phyloP scores from a whole-genome alignment of 1,140 invertebrate species.

The Melitaea cinxia region DNA sequence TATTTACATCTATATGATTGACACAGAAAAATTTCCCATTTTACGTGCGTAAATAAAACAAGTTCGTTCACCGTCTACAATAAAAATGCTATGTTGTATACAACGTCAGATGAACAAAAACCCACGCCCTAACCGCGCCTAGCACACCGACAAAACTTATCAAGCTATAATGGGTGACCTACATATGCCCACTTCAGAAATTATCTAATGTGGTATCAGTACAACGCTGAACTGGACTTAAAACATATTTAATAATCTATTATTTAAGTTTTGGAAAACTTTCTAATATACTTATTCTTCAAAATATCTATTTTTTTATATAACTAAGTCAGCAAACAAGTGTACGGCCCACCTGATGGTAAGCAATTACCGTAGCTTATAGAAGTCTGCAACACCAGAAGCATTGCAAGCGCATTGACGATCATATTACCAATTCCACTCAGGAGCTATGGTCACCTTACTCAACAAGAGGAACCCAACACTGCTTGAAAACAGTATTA shows the following conservation, averaged over 20 bases:
- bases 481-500: too few relatives aligned
- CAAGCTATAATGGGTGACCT: constrained; percentile 51
- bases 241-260: constrained; percentile 3
- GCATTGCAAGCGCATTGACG: too few relatives aligned
- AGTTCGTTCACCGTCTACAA: neutral
- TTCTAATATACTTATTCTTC: neutral
- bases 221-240: constrained; percentile 10
- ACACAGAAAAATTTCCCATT: too few relatives aligned
- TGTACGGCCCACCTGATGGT: too few relatives aligned
- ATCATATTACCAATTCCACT: too few relatives aligned
- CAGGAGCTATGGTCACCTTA: too few relatives aligned
- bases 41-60: too few relatives aligned
- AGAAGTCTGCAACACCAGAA: too few relatives aligned
- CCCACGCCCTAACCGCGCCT: constrained; percentile 34
- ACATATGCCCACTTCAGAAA: constrained; percentile 53
- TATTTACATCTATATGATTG: too few relatives aligned
- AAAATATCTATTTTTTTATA: neutral
- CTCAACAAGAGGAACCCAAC: too few relatives aligned
- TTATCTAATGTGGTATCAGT: constrained; percentile 49
- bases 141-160: constrained; percentile 37
- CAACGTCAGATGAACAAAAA: constrained; percentile 20
- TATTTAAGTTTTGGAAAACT: neutral
- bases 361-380: too few relatives aligned
- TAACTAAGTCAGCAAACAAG: too few relatives aligned
- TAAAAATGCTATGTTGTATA: constrained; percentile 4